Conservation (phyloP, 1,140 invertebrate species). For the Drosophila sucinea region DNA sequence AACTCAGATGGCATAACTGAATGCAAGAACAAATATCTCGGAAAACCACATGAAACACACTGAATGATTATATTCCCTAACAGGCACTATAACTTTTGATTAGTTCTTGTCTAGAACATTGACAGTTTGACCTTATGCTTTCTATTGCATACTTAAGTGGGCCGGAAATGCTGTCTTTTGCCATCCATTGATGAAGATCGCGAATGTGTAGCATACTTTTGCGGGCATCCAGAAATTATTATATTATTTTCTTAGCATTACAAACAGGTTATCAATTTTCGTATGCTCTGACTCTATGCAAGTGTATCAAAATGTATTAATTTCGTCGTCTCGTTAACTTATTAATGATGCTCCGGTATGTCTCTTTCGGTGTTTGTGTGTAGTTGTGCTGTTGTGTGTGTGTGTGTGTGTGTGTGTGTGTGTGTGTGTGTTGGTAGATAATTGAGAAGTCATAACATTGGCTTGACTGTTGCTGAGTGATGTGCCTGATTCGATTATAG, state of each 20-base stretch:
- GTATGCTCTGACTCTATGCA: not conserved
- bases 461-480: conserved; percentile 11
- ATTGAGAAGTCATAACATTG: conserved; percentile 37
- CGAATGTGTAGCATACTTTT: not conserved
- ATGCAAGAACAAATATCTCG: not conserved
- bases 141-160: too few species aligned
- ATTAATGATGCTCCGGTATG: conserved; percentile 40
- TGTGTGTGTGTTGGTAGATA: conserved; percentile 25
- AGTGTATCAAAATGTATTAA: conserved; percentile 34
- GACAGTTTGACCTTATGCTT: not conserved
- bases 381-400: not conserved
- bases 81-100: not conserved
- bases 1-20: not conserved
- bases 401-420: conserved; percentile 14
- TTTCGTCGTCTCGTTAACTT: conserved; percentile 54
- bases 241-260: not conserved
- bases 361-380: not conserved
- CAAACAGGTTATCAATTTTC: not conserved
- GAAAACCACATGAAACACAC: not conserved
- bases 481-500: conserved; percentile 19
- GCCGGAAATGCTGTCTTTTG: not conserved
- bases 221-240: not conserved
- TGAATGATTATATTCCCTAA: not conserved
- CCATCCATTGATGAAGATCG: not conserved
- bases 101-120: not conserved